Conservation (phyloP, 2,888 invertebrate species). For the Cancer borealis region DNA sequence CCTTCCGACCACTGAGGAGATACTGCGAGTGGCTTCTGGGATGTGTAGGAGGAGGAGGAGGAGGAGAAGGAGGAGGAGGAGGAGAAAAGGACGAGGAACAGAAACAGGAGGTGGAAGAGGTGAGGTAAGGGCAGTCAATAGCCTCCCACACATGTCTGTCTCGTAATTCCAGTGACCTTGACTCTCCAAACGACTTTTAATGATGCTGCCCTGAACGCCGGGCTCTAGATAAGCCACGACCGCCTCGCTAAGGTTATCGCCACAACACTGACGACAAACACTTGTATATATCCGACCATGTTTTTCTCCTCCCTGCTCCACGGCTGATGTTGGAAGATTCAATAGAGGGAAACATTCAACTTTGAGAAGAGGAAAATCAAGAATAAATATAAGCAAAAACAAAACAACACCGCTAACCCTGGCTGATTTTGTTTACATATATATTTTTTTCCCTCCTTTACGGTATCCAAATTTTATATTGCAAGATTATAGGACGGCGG, state of each 20-base stretch:
- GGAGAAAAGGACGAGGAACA: not conserved
- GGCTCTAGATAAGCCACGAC: constrained; percentile 23
- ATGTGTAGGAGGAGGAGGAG: not conserved
- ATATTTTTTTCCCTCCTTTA: not conserved
- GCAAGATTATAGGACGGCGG: constrained; percentile 23
- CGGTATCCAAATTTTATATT: constrained; percentile 15
- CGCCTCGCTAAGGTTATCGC: not conserved
- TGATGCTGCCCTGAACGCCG: not conserved
- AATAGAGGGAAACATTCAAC: not conserved
- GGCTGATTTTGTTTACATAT: not conserved
- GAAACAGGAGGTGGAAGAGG: not conserved
- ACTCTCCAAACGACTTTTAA: constrained; percentile 23
- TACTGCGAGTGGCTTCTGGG: not conserved
- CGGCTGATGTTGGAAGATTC: not conserved
- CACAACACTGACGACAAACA: not conserved
- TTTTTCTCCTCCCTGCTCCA: not conserved
- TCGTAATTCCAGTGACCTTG: constrained; percentile 22
- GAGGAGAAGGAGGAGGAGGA: not conserved
- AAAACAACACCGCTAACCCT: not conserved
- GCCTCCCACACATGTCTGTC: not conserved
- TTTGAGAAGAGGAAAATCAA: not conserved
- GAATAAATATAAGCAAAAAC: not conserved
- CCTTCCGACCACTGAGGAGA: constrained; percentile 35
- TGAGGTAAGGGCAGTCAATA: not conserved
- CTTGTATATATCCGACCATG: not conserved